Evolutionary conservation across 2,888 invertebrate species (phyloP).

Genomic region (Malthinus flaveolus): DNA sequence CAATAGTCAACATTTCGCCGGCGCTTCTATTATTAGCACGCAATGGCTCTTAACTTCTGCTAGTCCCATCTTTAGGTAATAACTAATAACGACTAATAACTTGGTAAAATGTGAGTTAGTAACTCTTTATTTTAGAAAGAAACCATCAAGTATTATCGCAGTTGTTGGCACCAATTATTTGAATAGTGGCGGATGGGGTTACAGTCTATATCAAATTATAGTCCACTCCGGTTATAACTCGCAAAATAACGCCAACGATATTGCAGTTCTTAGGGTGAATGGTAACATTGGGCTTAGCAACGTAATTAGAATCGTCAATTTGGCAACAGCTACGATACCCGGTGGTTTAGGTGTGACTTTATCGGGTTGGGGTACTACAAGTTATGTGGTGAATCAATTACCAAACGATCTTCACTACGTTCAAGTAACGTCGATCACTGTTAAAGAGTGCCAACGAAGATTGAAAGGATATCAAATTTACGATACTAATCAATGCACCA

Average conservation of each 20-base stretch:
- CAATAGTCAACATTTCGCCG: constrained; percentile 53
- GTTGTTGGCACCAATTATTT: no score
- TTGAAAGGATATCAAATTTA: constrained; percentile 47
- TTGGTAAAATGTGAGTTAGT: no score
- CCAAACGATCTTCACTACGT: constrained; percentile 41
- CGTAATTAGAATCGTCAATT: not conserved
- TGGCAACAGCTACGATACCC: not conserved
- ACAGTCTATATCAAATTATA: not conserved
- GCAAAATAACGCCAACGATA: not conserved
- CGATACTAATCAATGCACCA: constrained; percentile 61
- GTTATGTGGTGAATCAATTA: not conserved
- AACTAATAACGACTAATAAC: not conserved
- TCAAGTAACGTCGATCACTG: constrained; percentile 55
- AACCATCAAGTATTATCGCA: not conserved
- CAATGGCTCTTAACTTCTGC: constrained; percentile 56
- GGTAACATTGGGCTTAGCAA: not conserved
- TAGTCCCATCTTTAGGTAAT: constrained; percentile 55
- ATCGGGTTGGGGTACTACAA: not conserved
- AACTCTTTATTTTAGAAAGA: not conserved
- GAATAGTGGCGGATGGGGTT: no score
- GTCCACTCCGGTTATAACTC: not conserved
- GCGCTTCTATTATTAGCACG: constrained; percentile 55
- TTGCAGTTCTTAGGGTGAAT: not conserved
- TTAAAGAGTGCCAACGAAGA: constrained; percentile 54
- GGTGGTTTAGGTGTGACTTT: not conserved